Evolutionary conservation across 1,140 invertebrate genomes (phyloP).

Genomic region (Magallana ariakensis): DNA sequence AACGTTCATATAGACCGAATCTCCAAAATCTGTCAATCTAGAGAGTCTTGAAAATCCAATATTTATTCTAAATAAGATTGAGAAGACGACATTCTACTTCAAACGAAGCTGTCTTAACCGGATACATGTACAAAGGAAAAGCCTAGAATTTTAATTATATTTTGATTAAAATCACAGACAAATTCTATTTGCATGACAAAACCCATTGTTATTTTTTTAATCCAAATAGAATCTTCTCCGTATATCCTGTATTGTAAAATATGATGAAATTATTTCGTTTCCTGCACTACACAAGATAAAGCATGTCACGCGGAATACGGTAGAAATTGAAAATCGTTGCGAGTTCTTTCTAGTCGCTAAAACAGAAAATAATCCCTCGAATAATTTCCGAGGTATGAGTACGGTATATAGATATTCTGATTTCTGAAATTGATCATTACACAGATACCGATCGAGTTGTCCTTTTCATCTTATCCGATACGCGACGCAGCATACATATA

Average conservation of each 20-base stretch:
- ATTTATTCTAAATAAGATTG: background rate
- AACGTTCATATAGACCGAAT: background rate
- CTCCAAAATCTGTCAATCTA: background rate
- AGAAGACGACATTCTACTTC: background rate
- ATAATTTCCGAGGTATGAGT: conserved; percentile 6
- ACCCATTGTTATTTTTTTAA: background rate
- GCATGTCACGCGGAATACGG: background rate
- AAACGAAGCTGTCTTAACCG: too few species aligned
- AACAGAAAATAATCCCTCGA: conserved; percentile 11
- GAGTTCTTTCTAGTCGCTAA: background rate
- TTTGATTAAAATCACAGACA: background rate
- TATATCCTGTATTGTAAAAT: background rate
- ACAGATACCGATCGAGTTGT: background rate
- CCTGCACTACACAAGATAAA: background rate
- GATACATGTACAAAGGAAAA: too few species aligned
- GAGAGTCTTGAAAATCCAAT: background rate
- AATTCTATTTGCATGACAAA: background rate
- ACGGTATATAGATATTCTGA: conserved; percentile 12
- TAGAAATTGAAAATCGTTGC: background rate
- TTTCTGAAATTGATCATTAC: conserved; percentile 18
- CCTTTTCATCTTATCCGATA: conserved; percentile 12
- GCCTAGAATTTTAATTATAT: background rate
- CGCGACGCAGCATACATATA: background rate
- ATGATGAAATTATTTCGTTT: conserved; percentile 25
- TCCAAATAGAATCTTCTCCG: background rate